Evolutionary conservation across 2,888 invertebrate species (phyloP).

Genomic region (Heliconius sara): DNA sequence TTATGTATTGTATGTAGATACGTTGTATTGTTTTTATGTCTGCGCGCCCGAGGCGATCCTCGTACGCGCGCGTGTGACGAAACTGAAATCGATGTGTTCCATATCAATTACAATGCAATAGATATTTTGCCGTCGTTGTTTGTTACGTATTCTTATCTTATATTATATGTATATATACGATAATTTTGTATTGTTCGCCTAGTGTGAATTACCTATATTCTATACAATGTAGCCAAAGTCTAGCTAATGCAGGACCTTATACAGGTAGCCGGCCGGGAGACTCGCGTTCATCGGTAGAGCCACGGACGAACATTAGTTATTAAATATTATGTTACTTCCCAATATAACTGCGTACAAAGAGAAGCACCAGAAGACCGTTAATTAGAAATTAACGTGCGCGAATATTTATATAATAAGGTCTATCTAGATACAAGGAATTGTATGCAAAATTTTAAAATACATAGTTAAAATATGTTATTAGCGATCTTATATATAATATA

Average conservation of each 20-base stretch:
- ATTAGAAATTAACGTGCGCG: conserved; percentile 22
- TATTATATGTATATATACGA: conserved; percentile 37
- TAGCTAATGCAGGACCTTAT: conserved; percentile 54
- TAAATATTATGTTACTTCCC: conserved; percentile 31
- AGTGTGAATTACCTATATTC: conserved; percentile 52
- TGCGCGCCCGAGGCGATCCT: conserved; percentile 21
- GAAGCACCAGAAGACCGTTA: background rate
- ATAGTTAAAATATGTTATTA: conserved; percentile 39
- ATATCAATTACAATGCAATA: conserved; percentile 73
- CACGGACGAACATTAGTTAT: conserved; percentile 31
- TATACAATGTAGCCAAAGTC: conserved; percentile 54
- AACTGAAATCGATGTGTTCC: conserved; percentile 70
- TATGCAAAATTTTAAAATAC: conserved; percentile 38
- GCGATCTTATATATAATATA: conserved; percentile 53
- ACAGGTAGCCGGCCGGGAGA: conserved; percentile 46
- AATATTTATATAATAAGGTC: conserved; percentile 37
- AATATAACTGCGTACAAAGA: conserved; percentile 22
- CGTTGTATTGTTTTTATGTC: conserved; percentile 35
- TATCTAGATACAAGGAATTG: conserved; percentile 37
- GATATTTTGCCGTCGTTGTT: conserved; percentile 70
- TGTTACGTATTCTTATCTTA: conserved; percentile 58
- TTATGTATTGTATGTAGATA: conserved; percentile 41
- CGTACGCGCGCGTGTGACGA: conserved; percentile 33
- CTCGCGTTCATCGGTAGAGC: conserved; percentile 42
- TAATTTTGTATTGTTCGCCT: conserved; percentile 53